Evolutionary conservation across 2,888 invertebrate species (phyloP).

Genomic region (Philopedon plagiatum): DNA sequence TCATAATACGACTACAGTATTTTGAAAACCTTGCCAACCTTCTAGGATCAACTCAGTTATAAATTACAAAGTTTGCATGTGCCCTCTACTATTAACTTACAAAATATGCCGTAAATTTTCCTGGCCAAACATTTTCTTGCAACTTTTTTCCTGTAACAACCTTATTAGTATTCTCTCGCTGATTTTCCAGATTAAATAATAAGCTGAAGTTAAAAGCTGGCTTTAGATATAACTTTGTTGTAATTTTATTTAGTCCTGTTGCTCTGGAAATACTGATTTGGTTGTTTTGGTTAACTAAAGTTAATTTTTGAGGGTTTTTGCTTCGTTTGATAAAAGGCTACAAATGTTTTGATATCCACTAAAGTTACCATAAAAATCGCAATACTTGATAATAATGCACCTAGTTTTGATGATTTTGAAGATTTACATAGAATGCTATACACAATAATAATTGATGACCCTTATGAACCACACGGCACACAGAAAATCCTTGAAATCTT

Average conservation of each 20-base stretch:
- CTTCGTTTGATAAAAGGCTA: background rate
- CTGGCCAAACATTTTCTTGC: background rate
- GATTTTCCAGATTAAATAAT: conserved; percentile 10
- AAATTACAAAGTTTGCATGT: background rate
- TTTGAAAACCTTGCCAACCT: too few relatives aligned
- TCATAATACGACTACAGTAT: too few relatives aligned
- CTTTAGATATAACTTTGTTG: conserved; percentile 10
- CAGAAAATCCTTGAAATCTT: too few relatives aligned
- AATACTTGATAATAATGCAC: too few relatives aligned
- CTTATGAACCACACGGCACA: too few relatives aligned
- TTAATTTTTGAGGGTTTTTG: background rate
- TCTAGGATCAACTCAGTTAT: background rate
- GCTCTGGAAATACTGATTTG: background rate
- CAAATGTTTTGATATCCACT: too few relatives aligned
- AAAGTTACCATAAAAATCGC: too few relatives aligned
- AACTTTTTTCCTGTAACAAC: background rate
- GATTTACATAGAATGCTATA: too few relatives aligned
- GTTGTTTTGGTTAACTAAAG: background rate
- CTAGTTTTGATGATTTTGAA: too few relatives aligned
- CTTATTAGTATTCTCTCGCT: conserved; percentile 1
- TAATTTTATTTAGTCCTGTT: conserved; percentile 11
- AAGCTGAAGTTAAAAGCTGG: conserved; percentile 1
- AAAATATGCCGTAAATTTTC: background rate
- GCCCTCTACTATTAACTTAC: background rate
- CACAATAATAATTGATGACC: too few relatives aligned